These are phyloP conservation scores for Aplochiton taeniatus DNA, from an alignment of 2,797 vertebrate species.

Conservation along the genomic window DNA sequence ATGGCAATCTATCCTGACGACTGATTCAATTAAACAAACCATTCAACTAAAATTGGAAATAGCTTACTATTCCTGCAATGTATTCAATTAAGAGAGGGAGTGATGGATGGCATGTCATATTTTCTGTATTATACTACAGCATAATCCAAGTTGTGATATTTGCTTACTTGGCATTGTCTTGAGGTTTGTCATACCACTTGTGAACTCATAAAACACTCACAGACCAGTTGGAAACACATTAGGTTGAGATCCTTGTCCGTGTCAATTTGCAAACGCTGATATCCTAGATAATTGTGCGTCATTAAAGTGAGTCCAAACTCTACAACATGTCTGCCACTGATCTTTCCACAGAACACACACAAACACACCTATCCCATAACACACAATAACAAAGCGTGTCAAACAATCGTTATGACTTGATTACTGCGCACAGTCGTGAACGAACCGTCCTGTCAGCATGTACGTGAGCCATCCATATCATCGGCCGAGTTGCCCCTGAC, in stretches of 20 bases:
- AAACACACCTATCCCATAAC: no score
- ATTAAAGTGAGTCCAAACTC: slow-evolving; percentile 20
- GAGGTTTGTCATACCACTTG: no score
- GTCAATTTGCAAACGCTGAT: slow-evolving; percentile 11
- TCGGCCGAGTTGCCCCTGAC: neutral
- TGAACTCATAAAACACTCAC: slow-evolving; percentile 8
- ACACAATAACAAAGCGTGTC: no score
- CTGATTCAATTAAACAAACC: slow-evolving; percentile 57
- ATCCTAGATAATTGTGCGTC: slow-evolving; percentile 19
- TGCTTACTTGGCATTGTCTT: no score
- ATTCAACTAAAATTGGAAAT: neutral
- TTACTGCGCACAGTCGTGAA: no score
- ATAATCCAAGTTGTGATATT: no score
- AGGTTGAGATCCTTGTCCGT: slow-evolving; percentile 10
- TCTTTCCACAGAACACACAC: neutral
- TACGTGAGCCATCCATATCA: neutral
- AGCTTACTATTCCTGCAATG: slow-evolving; percentile 47
- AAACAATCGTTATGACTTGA: no score
- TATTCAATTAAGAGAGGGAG: neutral
- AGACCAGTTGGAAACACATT: neutral
- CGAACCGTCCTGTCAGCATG: no score
- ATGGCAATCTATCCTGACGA: slow-evolving; percentile 50
- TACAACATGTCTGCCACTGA: slow-evolving; percentile 11
- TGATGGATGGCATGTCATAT: no score
- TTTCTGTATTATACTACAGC: no score